Evolutionary conservation across 2,113 vertebrate species (phyloP).

Genomic region (Oreamnos americanus): DNA sequence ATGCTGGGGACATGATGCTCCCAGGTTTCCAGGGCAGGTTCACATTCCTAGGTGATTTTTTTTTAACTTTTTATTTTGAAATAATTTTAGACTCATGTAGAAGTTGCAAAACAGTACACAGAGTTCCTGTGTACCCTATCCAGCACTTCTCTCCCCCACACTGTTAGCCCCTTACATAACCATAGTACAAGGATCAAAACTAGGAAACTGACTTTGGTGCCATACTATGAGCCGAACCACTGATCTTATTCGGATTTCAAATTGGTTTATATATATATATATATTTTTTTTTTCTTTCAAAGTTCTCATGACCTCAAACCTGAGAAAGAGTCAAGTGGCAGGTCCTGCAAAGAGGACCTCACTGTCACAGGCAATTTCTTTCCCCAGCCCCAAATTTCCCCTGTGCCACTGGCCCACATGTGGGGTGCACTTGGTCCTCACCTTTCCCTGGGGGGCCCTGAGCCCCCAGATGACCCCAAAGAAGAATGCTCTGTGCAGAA

Average conservation of each 20-base stretch:
- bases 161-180: not conserved
- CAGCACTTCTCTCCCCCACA: not conserved
- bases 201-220: not conserved
- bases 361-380: not conserved
- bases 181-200: not conserved
- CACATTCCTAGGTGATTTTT: not conserved
- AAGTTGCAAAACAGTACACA: not conserved
- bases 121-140: not conserved
- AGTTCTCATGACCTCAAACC: constrained; percentile 12
- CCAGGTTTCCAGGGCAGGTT: not conserved
- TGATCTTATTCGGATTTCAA: constrained; percentile 26
- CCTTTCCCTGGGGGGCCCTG: not conserved
- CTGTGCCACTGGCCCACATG: not conserved
- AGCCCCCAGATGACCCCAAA: not conserved
- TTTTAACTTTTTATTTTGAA: not conserved
- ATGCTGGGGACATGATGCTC: no score
- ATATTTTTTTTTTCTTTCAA: not conserved
- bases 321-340: not conserved
- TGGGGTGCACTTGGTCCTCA: not conserved
- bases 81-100: not conserved
- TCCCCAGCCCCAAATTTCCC: not conserved
- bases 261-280: not conserved
- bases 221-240: not conserved
- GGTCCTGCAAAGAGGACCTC: not conserved
- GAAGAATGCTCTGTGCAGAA: not conserved